Base-by-base conservation (phyloP, 2,888 invertebrate species). In the Heteromurus nitidus region DNA sequence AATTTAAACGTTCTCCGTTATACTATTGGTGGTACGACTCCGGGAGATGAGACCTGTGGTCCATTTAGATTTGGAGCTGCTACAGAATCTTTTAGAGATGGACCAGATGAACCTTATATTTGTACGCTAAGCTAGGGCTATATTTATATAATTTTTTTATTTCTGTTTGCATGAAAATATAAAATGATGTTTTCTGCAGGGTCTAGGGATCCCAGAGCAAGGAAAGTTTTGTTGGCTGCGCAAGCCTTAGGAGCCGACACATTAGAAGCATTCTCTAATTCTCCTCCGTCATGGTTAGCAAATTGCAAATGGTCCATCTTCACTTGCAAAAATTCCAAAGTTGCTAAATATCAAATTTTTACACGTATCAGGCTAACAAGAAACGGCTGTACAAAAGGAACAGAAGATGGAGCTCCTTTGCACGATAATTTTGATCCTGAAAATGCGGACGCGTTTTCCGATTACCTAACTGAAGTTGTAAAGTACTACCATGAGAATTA, bases 241-340 rank as follows among this genome's bases (percentile, higher is more conserved):
- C 85, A 84, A 55, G 77, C 31, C 2, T 44, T 85, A 36, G 86
- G 87, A 5, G 87, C 82, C 9, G 85, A 87, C 55, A 82, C 77
- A 9, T 86, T 87, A 28, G 87, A 87, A 81, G 87, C 87, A 0
- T 87, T 87, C 67, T 86, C 86, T 1, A 87, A 87, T 36, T 85
- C 86, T 0, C 87, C 87, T 7, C 85, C 87, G 9, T 82, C 85
- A 62, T 87, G 86, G 86, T 84, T 58, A 24, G 65, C 2, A 53
- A 11, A 13, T 36, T 9, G 36, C 36, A 36, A 36, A 36, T 9
- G 9, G 36, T 9, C 13, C 9, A 30, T 20, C 13, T 30, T 69
- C 11, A 28, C n/a, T 44, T 50, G 24, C 18, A 70, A 20, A 26
- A 47, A 50, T n/a, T 44, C 30, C n/a, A 44, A 24, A 24, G 13